phyloP scores from a whole-genome alignment of 2,888 invertebrate genomes.

The Rhabditoides inermis region DNA sequence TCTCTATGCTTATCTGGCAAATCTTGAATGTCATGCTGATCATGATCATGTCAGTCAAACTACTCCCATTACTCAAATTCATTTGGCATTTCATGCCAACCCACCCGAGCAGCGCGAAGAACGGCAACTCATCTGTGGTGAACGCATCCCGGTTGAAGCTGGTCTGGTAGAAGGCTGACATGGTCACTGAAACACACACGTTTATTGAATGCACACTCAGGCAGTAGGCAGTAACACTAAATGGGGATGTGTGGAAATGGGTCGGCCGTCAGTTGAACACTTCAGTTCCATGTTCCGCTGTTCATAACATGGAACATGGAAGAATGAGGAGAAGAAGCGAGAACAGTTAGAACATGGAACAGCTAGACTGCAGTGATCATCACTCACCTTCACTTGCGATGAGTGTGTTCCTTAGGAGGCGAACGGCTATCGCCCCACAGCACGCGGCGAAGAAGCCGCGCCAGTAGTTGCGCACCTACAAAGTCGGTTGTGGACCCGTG shows the following conservation, averaged over 20 bases:
- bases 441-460: slow-evolving; percentile 95
- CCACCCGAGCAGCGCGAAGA: slow-evolving; percentile 83
- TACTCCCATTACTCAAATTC: too few species aligned
- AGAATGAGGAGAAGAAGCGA: neutral
- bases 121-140: slow-evolving; percentile 87
- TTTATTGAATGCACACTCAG: too few species aligned
- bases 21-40: too few species aligned
- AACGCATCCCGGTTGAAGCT: slow-evolving; percentile 73
- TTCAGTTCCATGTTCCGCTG: too few species aligned
- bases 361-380: neutral
- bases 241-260: too few species aligned
- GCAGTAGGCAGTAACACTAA: too few species aligned
- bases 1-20: too few species aligned
- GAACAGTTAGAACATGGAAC: neutral
- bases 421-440: slow-evolving; percentile 88
- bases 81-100: too few species aligned
- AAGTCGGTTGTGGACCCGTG: neutral
- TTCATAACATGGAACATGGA: too few species aligned
- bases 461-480: slow-evolving; percentile 83
- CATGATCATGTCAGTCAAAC: too few species aligned
- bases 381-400: slow-evolving; percentile 39
- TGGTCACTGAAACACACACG: slow-evolving; percentile 66
- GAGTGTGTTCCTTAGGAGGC: slow-evolving; percentile 73
- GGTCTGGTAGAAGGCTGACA: slow-evolving; percentile 84
- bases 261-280: too few species aligned